Evolutionary conservation across 2,797 vertebrate genomes (phyloP).

Genomic region (Crypturellus tataupa): DNA sequence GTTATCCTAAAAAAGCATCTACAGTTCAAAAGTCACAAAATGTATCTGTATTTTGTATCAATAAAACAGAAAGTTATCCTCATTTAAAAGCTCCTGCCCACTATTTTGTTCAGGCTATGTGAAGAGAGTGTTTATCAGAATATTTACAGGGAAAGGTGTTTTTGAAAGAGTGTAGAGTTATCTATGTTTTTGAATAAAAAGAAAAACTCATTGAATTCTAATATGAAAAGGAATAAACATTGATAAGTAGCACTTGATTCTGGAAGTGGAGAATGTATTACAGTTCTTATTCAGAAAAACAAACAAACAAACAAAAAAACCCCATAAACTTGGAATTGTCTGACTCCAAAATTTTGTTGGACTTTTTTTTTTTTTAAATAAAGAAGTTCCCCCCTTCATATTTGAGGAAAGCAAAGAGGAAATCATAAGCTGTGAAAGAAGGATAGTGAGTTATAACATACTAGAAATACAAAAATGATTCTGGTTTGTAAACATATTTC

Average conservation of each 20-base stretch:
- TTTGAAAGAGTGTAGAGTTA: not conserved
- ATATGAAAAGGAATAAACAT: not conserved
- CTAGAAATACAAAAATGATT: not conserved
- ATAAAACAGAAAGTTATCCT: not conserved
- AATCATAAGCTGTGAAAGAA: not conserved
- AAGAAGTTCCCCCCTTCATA: not conserved
- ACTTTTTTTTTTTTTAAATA: not conserved
- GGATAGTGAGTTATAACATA: not conserved
- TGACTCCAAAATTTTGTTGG: not conserved
- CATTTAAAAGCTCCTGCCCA: not conserved
- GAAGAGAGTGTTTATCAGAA: not conserved
- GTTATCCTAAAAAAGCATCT: not conserved
- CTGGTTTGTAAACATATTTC: not conserved
- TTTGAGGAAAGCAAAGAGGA: not conserved
- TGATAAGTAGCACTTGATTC: not conserved
- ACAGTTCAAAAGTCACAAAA: not conserved
- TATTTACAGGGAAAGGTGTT: not conserved
- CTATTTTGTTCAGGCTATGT: not conserved
- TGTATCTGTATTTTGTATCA: not conserved
- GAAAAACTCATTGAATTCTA: not conserved
- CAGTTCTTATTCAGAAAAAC: not conserved
- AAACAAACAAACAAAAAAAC: not conserved
- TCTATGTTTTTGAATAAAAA: not conserved
- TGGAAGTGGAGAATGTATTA: not conserved
- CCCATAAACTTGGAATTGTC: not conserved